Base-by-base conservation (phyloP, 2,113 vertebrate genomes). In the Centropristis striata region DNA sequence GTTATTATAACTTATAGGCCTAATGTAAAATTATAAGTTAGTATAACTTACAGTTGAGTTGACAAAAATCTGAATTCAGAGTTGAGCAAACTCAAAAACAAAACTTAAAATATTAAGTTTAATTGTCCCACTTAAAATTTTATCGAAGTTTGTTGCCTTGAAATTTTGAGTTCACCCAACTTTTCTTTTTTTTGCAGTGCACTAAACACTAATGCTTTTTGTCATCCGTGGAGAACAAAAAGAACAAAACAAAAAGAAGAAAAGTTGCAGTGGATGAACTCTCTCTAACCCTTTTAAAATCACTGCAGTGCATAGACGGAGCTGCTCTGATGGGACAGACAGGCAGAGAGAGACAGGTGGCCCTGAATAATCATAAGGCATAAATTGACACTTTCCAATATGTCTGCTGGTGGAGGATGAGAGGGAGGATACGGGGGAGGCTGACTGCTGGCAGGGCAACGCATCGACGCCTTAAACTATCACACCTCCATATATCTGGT, bases 291-390 rank as follows among this genome's bases (percentile, higher is more conserved):
- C 68, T 65, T 71, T 0, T 9, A 50, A 81, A 71, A 1, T 23
- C 65, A 60, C 47, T 55, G 54, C 59, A 67, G 27, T 5, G 50
- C 39, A 67, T 50, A 25, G 18, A 61, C 0, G 60, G 71, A 27
- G 55, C 25, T 23, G n/a, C 63, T 76, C 49, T 75, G 70, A 72
- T 55, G 69, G 81, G 71, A 81, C 78, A 67, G 64, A 58, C 32
- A 75, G 71, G 80, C 78, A 67, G 64, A 58, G 37, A 75, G 78
- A 82, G 80, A 86, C 93, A 95, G 90, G 91, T 94, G 93, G 92
- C 76, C 72, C 69, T 93, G 90, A 93, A 94, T 94, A 94, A 91
- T 89, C 80, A 92, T 80, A 81, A 86, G 78, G 71, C 66, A 79
- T 84, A 68, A 70, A 88, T 80, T 90, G 88, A 90, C 92, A 90